These are phyloP conservation scores for Ptychobarbus kaznakovi DNA, from an alignment of 2,797 vertebrate species.

Conservation along the genomic window DNA sequence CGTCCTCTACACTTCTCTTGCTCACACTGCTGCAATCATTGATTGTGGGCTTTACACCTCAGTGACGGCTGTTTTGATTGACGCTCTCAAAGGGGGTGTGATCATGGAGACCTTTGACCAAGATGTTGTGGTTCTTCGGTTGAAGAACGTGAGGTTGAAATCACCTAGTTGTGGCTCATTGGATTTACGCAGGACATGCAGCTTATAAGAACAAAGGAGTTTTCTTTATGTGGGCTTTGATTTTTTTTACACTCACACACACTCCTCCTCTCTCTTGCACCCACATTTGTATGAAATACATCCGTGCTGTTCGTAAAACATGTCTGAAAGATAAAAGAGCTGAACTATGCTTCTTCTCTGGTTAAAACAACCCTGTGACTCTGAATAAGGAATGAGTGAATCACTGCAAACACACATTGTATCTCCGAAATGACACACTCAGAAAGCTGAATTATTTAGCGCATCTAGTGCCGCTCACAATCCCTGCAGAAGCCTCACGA, in stretches of 20 bases:
- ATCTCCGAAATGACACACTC: slow-evolving; percentile 45
- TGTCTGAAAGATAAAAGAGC: slow-evolving; percentile 55
- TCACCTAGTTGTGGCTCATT: background rate
- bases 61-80: slow-evolving; percentile 30
- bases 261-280: background rate
- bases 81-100: slow-evolving; percentile 20
- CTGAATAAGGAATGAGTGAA: slow-evolving; percentile 46
- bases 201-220: background rate
- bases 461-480: slow-evolving; percentile 37
- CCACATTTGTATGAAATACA: slow-evolving; percentile 34
- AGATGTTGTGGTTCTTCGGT: slow-evolving; percentile 19
- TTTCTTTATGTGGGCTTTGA: background rate
- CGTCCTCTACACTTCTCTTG: background rate
- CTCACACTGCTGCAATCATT: slow-evolving; percentile 26
- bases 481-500: slow-evolving; percentile 11
- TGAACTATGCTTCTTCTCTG: slow-evolving; percentile 34
- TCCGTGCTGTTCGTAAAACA: slow-evolving; percentile 46
- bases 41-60: slow-evolving; percentile 37
- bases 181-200: background rate
- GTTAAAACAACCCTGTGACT: slow-evolving; percentile 55
- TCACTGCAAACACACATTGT: slow-evolving; percentile 36
- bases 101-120: slow-evolving; percentile 38
- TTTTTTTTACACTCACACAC: background rate
- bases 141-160: slow-evolving; percentile 22
- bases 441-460: slow-evolving; percentile 58